Evolutionary conservation across 2,113 vertebrate species (phyloP).

Genomic region (Archilochus colubris): DNA sequence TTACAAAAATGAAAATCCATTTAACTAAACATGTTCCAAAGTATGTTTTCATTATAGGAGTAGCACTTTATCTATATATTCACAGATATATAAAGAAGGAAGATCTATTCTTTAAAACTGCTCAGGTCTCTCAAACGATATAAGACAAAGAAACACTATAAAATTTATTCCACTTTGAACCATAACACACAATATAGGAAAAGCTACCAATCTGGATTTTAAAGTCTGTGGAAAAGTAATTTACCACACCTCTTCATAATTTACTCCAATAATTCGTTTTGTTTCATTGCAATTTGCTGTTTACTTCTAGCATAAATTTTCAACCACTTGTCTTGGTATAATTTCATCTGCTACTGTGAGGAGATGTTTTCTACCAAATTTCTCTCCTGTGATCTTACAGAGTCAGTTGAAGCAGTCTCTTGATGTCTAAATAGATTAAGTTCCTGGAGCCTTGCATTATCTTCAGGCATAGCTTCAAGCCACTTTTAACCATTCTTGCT

Average conservation of each 20-base stretch:
- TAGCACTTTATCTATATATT: background rate
- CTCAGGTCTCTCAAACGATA: background rate
- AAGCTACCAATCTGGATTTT: background rate
- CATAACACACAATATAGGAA: background rate
- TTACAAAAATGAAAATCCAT: background rate
- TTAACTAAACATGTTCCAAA: background rate
- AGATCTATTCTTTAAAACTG: background rate
- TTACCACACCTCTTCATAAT: background rate
- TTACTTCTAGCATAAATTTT: background rate
- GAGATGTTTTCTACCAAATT: background rate
- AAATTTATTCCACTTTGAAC: background rate
- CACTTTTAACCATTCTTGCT: background rate
- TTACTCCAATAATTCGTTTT: background rate
- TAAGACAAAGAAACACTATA: background rate
- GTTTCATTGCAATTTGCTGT: background rate
- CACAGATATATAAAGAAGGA: background rate
- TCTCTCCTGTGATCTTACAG: background rate
- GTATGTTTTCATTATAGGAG: background rate
- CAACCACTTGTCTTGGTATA: background rate
- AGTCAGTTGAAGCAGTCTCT: background rate
- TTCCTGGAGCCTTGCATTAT: constrained; percentile 7
- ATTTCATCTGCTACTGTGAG: background rate
- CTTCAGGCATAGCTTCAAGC: constrained; percentile 28
- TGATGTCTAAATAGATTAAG: constrained; percentile 27
- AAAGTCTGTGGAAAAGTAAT: background rate